Evolutionary conservation across 53 echinoderm and acorn worm genomes (phyloP).

Genomic region (Holothuria scabra): DNA sequence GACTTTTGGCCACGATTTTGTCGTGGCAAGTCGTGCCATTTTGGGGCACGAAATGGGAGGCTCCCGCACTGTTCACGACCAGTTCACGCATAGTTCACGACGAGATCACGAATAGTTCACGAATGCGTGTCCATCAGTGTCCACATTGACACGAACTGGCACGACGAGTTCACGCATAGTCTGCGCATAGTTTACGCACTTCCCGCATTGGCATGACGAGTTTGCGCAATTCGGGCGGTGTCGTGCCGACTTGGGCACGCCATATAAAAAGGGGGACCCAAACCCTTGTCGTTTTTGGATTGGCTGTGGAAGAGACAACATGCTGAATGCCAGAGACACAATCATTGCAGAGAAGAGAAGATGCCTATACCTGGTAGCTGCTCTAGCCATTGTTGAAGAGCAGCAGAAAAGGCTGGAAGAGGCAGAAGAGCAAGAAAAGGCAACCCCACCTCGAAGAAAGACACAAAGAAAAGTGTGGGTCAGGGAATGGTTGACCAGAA

Average conservation of each 20-base stretch:
- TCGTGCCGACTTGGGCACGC: too few species aligned
- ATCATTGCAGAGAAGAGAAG: conserved; percentile 59
- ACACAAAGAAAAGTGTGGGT: conserved; percentile 57
- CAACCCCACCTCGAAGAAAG: conserved; percentile 63
- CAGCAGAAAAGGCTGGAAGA: conserved; percentile 62
- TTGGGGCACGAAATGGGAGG: too few species aligned
- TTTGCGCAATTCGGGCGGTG: neutral
- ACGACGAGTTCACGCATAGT: too few species aligned
- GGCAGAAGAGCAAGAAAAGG: conserved; percentile 53
- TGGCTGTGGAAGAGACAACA: conserved; percentile 40
- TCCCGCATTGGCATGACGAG: too few species aligned
- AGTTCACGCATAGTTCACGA: too few species aligned
- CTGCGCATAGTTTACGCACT: too few species aligned
- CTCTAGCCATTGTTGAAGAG: conserved; percentile 50
- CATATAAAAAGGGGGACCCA: conserved; percentile 48
- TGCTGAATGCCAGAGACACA: conserved; percentile 37
- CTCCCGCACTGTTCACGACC: too few species aligned
- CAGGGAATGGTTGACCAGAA: conserved; percentile 29
- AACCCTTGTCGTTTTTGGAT: conserved; percentile 31
- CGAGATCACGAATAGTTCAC: too few species aligned
- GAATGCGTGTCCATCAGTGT: too few species aligned
- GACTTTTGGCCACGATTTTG: too few species aligned
- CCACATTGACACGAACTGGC: too few species aligned
- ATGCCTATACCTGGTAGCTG: conserved; percentile 53
- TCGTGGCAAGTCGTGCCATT: too few species aligned